A percentile compares a stretch with the other conserved stretches of the same genome.
Conservation (phyloP, 2,113 vertebrate genomes). For the Rhadina sibilatrix region DNA sequence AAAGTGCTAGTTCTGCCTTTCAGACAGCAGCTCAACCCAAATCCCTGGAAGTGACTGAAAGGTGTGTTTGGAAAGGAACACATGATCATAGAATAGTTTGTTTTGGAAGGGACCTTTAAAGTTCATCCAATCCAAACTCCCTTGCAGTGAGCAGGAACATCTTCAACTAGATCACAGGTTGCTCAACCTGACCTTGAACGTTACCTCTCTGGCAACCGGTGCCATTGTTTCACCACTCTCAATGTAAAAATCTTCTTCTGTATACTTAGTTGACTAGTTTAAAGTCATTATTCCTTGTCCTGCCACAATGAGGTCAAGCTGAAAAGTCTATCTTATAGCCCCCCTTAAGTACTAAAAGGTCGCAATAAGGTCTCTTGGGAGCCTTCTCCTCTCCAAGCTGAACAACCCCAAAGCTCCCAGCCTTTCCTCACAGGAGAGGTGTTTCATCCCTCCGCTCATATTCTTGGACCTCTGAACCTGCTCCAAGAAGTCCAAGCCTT, state of each 20-base stretch:
- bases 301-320: neutral
- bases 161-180: neutral
- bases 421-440: neutral
- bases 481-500: neutral
- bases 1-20: neutral
- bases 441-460: neutral
- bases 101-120: neutral
- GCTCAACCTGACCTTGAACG: neutral
- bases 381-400: neutral
- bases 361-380: rapidly evolving
- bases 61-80: neutral
- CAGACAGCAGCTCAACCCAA: neutral
- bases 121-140: neutral
- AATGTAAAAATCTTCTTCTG: neutral
- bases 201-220: neutral
- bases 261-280: neutral
- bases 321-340: neutral
- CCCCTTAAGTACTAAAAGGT: neutral
- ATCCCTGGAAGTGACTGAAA: neutral
- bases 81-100: neutral
- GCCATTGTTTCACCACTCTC: neutral
- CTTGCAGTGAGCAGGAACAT: neutral
- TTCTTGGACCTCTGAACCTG: neutral
- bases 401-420: neutral
- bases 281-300: neutral